Conservation (phyloP, 2,797 vertebrate species). For the Trachurus trachurus region DNA sequence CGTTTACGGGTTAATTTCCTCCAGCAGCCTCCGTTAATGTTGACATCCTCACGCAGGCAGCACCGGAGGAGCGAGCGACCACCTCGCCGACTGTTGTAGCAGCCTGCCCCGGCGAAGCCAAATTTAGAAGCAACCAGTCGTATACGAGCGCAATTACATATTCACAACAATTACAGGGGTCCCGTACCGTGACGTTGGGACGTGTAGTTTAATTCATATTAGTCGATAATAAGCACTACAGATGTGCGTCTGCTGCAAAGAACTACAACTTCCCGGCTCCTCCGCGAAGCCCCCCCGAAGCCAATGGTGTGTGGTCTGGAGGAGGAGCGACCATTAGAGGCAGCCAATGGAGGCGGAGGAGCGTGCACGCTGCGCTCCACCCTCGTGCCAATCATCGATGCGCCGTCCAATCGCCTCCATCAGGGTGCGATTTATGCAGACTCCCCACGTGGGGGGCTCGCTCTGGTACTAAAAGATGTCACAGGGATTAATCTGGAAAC, state of each 20-base stretch:
- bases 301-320: slow-evolving; percentile 68
- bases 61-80: slow-evolving; percentile 33
- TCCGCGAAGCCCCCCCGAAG: slow-evolving; percentile 58
- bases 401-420: slow-evolving; percentile 85
- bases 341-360: slow-evolving; percentile 84
- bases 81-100: slow-evolving; percentile 78
- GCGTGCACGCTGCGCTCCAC: slow-evolving; percentile 71
- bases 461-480: slow-evolving; percentile 69
- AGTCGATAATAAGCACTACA: slow-evolving; percentile 63
- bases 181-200: slow-evolving; percentile 82
- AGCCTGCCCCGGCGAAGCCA: slow-evolving; percentile 86
- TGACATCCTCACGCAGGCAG: slow-evolving; percentile 53
- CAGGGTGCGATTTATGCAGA: slow-evolving; percentile 29
- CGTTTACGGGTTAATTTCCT: slow-evolving; percentile 61
- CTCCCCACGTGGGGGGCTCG: slow-evolving; percentile 91
- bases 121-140: slow-evolving; percentile 91
- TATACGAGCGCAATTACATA: slow-evolving; percentile 93
- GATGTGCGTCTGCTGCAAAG: slow-evolving; percentile 58
- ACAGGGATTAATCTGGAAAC: slow-evolving; percentile 74
- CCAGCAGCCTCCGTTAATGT: slow-evolving; percentile 44
- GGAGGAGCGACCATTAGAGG: slow-evolving; percentile 77
- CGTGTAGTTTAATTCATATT: slow-evolving; percentile 84
- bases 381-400: slow-evolving; percentile 85
- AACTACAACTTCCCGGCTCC: slow-evolving; percentile 88
- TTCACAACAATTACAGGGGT: slow-evolving; percentile 83